These are phyloP conservation scores for Hyposoter dolosus DNA, from an alignment of 2,888 invertebrate genomes.

Conservation along the genomic window DNA sequence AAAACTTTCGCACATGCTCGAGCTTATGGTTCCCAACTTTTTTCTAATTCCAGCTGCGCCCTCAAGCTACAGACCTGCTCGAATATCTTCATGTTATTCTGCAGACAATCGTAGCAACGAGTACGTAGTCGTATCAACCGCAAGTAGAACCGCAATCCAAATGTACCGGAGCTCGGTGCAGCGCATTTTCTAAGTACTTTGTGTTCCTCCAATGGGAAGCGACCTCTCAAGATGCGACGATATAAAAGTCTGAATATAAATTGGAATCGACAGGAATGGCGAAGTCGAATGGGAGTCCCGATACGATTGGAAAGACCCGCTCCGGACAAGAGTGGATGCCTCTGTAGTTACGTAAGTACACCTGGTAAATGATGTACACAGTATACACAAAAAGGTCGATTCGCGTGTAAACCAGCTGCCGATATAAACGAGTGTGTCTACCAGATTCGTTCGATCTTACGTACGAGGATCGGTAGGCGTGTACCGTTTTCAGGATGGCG, in stretches of 20 bases:
- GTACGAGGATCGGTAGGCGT: slow-evolving; percentile 48
- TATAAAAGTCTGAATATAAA: slow-evolving; percentile 63
- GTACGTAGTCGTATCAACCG: slow-evolving; percentile 17
- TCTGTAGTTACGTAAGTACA: slow-evolving; percentile 14
- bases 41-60: too few species aligned
- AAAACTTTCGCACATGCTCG: too few species aligned
- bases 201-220: slow-evolving; percentile 28
- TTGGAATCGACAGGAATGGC: slow-evolving; percentile 56
- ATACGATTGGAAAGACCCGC: slow-evolving; percentile 43
- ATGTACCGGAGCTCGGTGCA: slow-evolving; percentile 17
- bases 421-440: not conserved
- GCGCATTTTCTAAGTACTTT: slow-evolving; percentile 45
- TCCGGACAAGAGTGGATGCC: slow-evolving; percentile 33
- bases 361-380: slow-evolving; percentile 26
- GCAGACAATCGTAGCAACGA: slow-evolving; percentile 17
- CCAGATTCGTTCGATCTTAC: not conserved
- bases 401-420: not conserved
- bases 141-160: not conserved
- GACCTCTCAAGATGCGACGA: slow-evolving; percentile 47
- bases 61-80: too few species aligned
- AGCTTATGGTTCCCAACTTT: too few species aligned
- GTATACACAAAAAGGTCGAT: not conserved
- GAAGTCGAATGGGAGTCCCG: slow-evolving; percentile 6
- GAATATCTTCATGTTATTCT: not conserved
- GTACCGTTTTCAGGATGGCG: slow-evolving; percentile 48